phyloP scores from a whole-genome alignment of 2,113 vertebrate species.

The Tachuris rubrigastra region DNA sequence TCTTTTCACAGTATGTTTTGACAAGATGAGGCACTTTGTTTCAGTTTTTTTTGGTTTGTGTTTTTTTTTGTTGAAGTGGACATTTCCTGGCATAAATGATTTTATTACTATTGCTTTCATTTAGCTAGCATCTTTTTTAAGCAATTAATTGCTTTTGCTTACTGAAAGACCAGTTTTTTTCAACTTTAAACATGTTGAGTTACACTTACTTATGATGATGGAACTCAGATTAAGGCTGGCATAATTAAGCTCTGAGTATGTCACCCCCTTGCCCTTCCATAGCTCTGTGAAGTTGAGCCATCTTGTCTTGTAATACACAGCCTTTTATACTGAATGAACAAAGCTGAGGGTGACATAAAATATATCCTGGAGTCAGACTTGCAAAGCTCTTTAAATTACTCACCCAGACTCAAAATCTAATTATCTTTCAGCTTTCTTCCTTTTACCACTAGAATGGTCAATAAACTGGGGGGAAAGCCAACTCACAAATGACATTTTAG shows the following conservation, averaged over 20 bases:
- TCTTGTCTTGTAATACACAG: neutral
- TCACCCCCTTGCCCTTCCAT: neutral
- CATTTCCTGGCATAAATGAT: neutral
- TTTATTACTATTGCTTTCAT: neutral
- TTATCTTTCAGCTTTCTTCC: slow-evolving; percentile 34
- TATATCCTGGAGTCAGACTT: slow-evolving; percentile 28
- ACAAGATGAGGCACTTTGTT: neutral
- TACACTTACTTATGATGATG: neutral
- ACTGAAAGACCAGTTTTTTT: neutral
- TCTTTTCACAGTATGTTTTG: neutral
- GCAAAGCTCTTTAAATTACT: slow-evolving; percentile 50
- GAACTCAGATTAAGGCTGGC: neutral
- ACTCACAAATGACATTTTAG: neutral
- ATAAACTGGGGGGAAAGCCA: neutral
- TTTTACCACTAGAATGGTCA: slow-evolving; percentile 14
- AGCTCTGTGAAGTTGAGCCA: neutral
- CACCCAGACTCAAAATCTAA: slow-evolving; percentile 18
- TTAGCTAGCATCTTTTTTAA: neutral
- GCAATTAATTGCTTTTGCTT: neutral
- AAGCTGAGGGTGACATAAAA: slow-evolving; percentile 29
- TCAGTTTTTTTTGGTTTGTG: neutral
- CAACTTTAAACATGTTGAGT: neutral
- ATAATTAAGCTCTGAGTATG: neutral
- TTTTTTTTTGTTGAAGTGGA: neutral
- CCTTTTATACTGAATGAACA: slow-evolving; percentile 17